Evolutionary conservation across 2,888 invertebrate genomes (phyloP), one percentile per base, ranked within the genome.

Genomic region (Latrodectus hesperus): DNA sequence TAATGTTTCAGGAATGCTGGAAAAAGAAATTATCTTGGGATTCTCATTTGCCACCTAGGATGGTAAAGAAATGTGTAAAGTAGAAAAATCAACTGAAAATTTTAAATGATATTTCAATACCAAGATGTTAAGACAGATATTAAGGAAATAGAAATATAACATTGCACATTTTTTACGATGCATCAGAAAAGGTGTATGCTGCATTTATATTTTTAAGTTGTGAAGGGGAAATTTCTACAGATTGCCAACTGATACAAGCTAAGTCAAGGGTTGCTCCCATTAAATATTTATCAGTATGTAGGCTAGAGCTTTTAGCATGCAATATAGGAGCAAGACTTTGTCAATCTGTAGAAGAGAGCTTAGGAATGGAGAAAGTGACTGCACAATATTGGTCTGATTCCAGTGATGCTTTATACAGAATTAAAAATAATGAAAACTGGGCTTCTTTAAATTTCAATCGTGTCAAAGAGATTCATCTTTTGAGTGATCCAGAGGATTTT

Each of bases 51-150:
- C 22, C 22, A 22, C 22, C 22, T 22, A 1, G 22, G 22, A 22
- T 22, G 22, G 5, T 9, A 3, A 9, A 75, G 14, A 60, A 14
- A n/a, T 60, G 12, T 75, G 22, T 16, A 9, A 55, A 26, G 17
- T 75, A 26, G 75, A 55, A 60, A 75, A 60, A 55, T 60, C 11
- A 75, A 22, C 3, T 75, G 22, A 22, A 22, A 22, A 22, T 22
- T 22, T 22, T 22, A 22, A 22, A 22, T 22, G 22, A 22, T 22
- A 22, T 22, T 22, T 22, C 22, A 22, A 22, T 22, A 22, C 22
- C 22, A 22, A 22, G 22, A 22, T 22, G 22, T 1, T 22, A 1
- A 22, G 22, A 22, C 22, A 22, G 10, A 26, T 6, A 12, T 38
- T 5, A 14, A 9, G 11, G 16, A 70, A 26, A 12, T 70, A 38